Evolutionary conservation across 2,797 vertebrate genomes (phyloP).

Genomic region (Chaunax sp.): DNA sequence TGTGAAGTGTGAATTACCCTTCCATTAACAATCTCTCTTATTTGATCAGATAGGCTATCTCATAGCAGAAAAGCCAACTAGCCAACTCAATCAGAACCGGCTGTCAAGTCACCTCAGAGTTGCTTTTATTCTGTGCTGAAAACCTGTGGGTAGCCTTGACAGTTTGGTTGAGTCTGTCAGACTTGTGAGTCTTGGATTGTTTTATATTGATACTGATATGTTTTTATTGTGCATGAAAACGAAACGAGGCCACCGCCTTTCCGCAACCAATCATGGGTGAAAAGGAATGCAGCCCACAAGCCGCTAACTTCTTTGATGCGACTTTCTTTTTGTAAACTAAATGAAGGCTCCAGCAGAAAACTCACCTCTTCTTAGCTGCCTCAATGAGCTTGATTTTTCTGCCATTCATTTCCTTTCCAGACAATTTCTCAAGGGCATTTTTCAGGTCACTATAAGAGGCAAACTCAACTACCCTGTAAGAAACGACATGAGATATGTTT

Average conservation of each 20-base stretch:
- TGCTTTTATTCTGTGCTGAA: no score
- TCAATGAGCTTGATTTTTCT: conserved; percentile 98
- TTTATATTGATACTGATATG: background rate
- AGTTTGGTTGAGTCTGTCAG: no score
- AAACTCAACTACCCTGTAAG: conserved; percentile 93
- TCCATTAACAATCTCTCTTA: no score
- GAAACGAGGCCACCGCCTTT: background rate
- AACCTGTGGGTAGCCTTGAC: no score
- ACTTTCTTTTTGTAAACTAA: background rate
- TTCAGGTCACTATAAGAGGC: conserved; percentile 96
- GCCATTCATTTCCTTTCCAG: conserved; percentile 98
- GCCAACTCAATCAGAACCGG: no score
- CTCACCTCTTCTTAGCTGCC: conserved; percentile 90
- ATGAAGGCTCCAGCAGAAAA: conserved; percentile 8
- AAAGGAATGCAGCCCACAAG: background rate
- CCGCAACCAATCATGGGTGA: background rate
- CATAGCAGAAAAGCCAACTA: no score
- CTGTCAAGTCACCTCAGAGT: no score
- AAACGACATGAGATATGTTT: background rate
- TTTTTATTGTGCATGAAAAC: background rate
- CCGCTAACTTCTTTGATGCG: background rate
- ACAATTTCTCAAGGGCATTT: conserved; percentile 97
- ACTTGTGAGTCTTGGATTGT: background rate
- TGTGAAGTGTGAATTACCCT: no score
- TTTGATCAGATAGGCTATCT: no score